Base-by-base conservation (phyloP, 2,888 invertebrate genomes). In the Pilophorus perplexus region DNA sequence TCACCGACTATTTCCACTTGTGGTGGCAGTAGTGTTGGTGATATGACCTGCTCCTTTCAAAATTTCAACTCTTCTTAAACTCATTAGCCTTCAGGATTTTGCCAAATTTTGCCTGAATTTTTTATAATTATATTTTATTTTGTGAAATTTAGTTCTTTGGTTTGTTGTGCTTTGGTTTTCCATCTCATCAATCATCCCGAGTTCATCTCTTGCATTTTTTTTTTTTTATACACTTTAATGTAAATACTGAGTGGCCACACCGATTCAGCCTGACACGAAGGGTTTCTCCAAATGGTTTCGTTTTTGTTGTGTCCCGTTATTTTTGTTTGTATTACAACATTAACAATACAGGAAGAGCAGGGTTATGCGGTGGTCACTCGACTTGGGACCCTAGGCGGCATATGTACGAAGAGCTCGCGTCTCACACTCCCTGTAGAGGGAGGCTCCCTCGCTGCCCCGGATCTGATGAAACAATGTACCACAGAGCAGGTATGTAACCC, bases 381-480 rank as follows among this genome's bases (percentile, higher is more conserved):
- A 92, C 92, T 76, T 92, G 92, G 92, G 91, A 92, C 80, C 92
- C 92, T 72, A 83, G 90, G 72, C 83, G 91, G 67, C 89, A 92
- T 77, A 88, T 91, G 81, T 92, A 92, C 80, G 92, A 92, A 81
- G 90, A 92, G 79, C 84, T 92, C 77, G 87, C 87, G 75, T 84
- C 74, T 59, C 75, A 88, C 74, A 78, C 77, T 72, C 79, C 80
- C 59, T 70, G 70, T 62, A 78, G 75, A 74, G 77, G 78, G 72
- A 76, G 79, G 74, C 78, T 79, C 70, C 79, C 78, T 52, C 77
- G 78, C 52, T 82, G 80, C 67, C 79, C 80, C 70, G 87, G 84
- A 73, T 85, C 85, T 74, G 84, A 84, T 73, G 86, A 85, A 76
- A 85, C 85, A 73, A 79, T 84, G 74, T 84, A 85, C 73, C 73